Conservation (phyloP, 2,888 invertebrate species). For the Cephus pulcher region DNA sequence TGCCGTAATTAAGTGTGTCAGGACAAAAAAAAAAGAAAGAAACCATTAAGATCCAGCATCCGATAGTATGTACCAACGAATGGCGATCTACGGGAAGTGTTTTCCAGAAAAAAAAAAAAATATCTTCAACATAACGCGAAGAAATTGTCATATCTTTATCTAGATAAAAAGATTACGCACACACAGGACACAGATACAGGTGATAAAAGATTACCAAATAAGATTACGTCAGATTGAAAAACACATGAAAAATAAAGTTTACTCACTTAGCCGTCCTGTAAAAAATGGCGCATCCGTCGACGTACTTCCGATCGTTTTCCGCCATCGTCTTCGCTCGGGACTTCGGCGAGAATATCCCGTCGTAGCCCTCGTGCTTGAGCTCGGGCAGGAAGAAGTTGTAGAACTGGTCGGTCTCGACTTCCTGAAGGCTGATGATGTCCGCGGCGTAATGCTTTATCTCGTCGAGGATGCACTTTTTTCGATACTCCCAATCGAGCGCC, state of each 20-base stretch:
- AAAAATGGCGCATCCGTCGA: conserved; percentile 99
- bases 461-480: conserved; percentile 96
- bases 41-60: neutral
- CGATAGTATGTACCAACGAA: neutral
- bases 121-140: neutral
- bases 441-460: conserved; percentile 97
- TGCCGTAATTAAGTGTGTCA: neutral
- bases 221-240: neutral
- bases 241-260: neutral
- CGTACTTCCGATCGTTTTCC: conserved; percentile 95
- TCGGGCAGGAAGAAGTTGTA: conserved; percentile 96
- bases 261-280: conserved; percentile 91
- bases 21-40: neutral
- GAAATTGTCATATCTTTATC: neutral
- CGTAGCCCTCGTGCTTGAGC: conserved; percentile 89
- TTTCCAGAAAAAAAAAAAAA: neutral
- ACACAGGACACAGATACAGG: neutral
- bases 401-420: conserved; percentile 99
- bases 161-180: neutral
- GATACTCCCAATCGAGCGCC: conserved; percentile 98
- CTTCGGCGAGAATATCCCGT: conserved; percentile 98
- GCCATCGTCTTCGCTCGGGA: conserved; percentile 98
- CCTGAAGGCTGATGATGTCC: conserved; percentile 97
- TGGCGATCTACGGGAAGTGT: neutral
- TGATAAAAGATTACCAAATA: neutral